phyloP scores from a whole-genome alignment of 2,797 vertebrate species.

The Typhlichthys eigenmanni region DNA sequence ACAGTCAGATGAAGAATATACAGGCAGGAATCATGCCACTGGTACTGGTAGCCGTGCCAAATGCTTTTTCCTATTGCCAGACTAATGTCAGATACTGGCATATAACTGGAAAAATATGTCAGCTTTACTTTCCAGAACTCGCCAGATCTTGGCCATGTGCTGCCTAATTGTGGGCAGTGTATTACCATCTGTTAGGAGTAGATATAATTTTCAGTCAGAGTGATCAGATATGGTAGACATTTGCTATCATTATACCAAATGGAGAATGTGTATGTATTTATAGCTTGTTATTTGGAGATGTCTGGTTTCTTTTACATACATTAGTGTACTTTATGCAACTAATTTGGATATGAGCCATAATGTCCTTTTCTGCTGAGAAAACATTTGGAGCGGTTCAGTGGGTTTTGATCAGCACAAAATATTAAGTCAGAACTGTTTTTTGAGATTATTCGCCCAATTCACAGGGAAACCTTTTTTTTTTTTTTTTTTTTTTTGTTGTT shows the following conservation, averaged over 20 bases:
- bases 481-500: constrained; percentile 5
- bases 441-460: constrained; percentile 41
- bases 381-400: constrained; percentile 28
- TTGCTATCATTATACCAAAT: constrained; percentile 65
- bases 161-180: constrained; percentile 79
- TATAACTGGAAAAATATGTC: constrained; percentile 78
- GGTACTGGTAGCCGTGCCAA: constrained; percentile 62
- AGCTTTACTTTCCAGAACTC: constrained; percentile 79
- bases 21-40: constrained; percentile 64
- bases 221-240: constrained; percentile 70
- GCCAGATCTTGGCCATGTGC: constrained; percentile 80
- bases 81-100: constrained; percentile 80
- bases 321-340: constrained; percentile 4
- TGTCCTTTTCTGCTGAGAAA: constrained; percentile 23
- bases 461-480: constrained; percentile 29
- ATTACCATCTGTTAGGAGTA: constrained; percentile 80
- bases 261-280: constrained; percentile 58
- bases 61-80: constrained; percentile 70
- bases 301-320: constrained; percentile 19
- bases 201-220: constrained; percentile 75
- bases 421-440: constrained; percentile 39
- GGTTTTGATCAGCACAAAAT: constrained; percentile 45
- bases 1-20: constrained; percentile 50
- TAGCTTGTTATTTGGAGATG: constrained; percentile 27
- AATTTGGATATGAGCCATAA: constrained; percentile 16